Evolutionary conservation across 2,113 vertebrate species (phyloP).

Genomic region (Neotragus moschatus): DNA sequence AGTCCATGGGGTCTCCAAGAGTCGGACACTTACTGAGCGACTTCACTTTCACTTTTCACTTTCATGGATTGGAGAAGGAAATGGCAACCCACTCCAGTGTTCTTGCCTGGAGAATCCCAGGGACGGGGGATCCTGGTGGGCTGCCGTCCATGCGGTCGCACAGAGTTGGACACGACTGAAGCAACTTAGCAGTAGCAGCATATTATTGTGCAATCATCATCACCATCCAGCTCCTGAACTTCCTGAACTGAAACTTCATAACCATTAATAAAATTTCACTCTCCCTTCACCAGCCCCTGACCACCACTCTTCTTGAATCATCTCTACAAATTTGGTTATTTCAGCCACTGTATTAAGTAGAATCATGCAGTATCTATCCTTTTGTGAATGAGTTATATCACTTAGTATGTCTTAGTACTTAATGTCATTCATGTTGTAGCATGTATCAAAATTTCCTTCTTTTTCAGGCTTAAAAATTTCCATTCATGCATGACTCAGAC

Average conservation of each 20-base stretch:
- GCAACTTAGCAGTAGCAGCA: background rate
- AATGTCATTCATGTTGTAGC: background rate
- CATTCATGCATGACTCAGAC: background rate
- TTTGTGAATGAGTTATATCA: background rate
- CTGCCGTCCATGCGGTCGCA: too few relatives aligned
- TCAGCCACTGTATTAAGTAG: background rate
- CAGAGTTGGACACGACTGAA: too few relatives aligned
- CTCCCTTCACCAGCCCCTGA: too few relatives aligned
- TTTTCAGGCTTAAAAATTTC: background rate
- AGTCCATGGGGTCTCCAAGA: too few relatives aligned
- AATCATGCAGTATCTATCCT: background rate
- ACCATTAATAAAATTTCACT: background rate
- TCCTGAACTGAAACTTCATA: background rate
- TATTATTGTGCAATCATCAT: background rate
- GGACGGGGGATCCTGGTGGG: too few relatives aligned
- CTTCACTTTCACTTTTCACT: too few relatives aligned
- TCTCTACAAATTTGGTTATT: background rate
- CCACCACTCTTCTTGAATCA: background rate
- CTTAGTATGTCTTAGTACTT: background rate
- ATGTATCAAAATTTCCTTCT: background rate
- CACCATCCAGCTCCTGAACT: background rate
- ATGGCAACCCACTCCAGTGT: too few relatives aligned
- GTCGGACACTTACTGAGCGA: fast-evolving
- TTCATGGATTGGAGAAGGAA: too few relatives aligned
- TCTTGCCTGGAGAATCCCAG: too few relatives aligned